These are phyloP conservation scores for Coptotermes formosanus DNA, from an alignment of 1,140 invertebrate species.

Conservation along the genomic window DNA sequence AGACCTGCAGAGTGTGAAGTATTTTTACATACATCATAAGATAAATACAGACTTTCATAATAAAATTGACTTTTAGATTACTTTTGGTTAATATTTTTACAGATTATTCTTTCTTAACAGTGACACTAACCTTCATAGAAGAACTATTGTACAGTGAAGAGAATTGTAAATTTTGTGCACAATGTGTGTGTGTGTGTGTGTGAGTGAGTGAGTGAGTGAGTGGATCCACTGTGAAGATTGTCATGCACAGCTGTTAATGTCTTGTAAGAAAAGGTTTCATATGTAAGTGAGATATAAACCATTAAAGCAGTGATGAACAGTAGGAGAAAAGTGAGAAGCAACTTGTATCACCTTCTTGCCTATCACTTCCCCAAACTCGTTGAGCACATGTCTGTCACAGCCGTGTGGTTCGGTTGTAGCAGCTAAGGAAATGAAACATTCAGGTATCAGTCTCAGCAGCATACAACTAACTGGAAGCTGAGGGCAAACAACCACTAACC, in stretches of 20 bases:
- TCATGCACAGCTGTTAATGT: not conserved
- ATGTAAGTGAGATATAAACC: constrained; percentile 8
- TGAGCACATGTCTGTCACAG: constrained; percentile 36
- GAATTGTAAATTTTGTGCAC: not conserved
- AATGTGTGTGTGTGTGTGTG: not conserved
- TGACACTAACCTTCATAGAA: not conserved
- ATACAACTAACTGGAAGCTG: too few relatives aligned
- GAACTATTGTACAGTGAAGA: constrained; percentile 4
- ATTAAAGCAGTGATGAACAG: not conserved
- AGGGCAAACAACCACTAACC: too few relatives aligned
- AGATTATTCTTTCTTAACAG: not conserved
- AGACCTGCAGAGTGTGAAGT: not conserved
- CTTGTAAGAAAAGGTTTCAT: not conserved
- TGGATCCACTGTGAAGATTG: not conserved
- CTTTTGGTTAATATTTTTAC: not conserved
- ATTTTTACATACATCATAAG: not conserved
- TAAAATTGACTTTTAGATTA: not conserved
- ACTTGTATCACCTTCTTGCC: constrained; percentile 25
- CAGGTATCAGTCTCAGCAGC: constrained; percentile 11
- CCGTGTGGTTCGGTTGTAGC: constrained; percentile 41
- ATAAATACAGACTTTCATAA: not conserved
- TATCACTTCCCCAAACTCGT: not conserved
- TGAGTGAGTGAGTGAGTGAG: not conserved
- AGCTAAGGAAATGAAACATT: constrained; percentile 36
- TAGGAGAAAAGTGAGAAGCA: constrained; percentile 19